Conservation (phyloP, 2,797 vertebrate species). For the Erpetoichthys calabaricus region DNA sequence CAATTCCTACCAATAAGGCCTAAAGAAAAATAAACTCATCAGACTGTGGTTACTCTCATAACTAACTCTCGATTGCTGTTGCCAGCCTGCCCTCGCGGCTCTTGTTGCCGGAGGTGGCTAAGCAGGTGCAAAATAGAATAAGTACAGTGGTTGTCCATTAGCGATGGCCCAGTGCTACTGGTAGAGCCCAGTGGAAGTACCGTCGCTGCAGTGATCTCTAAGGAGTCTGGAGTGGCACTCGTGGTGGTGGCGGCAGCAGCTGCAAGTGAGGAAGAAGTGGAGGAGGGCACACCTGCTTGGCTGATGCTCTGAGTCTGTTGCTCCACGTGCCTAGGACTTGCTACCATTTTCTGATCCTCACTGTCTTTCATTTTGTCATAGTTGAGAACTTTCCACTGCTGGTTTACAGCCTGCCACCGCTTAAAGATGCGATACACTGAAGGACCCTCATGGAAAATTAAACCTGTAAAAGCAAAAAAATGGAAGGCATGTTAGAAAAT, state of each 20-base stretch:
- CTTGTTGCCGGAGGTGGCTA: conserved; percentile 83
- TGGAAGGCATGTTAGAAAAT: not conserved
- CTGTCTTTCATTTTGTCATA: conserved; percentile 90
- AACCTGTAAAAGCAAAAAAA: conserved; percentile 39
- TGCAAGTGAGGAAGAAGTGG: conserved; percentile 69
- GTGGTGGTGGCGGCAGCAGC: conserved; percentile 53
- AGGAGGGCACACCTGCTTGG: conserved; percentile 60
- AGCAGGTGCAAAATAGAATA: conserved; percentile 94
- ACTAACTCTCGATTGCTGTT: conserved; percentile 83
- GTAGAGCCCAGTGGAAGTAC: conserved; percentile 27
- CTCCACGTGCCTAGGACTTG: conserved; percentile 58
- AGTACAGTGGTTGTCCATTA: conserved; percentile 88
- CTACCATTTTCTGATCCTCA: conserved; percentile 66
- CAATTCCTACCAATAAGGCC: conserved; percentile 40
- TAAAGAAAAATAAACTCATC: conserved; percentile 40
- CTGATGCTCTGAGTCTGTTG: conserved; percentile 34
- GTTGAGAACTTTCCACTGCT: conserved; percentile 98
- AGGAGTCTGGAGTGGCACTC: conserved; percentile 43
- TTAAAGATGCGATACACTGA: conserved; percentile 97
- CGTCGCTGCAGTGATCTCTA: conserved; percentile 22
- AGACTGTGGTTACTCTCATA: conserved; percentile 97
- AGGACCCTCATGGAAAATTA: conserved; percentile 93
- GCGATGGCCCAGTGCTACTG: conserved; percentile 41
- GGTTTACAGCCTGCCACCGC: conserved; percentile 97
- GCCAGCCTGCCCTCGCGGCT: conserved; percentile 60